Percentiles rank a stretch among this genome's conserved stretches.
These are phyloP conservation scores for Drosophila obscura DNA, from an alignment of 1,140 invertebrate genomes.

Conservation along the genomic window DNA sequence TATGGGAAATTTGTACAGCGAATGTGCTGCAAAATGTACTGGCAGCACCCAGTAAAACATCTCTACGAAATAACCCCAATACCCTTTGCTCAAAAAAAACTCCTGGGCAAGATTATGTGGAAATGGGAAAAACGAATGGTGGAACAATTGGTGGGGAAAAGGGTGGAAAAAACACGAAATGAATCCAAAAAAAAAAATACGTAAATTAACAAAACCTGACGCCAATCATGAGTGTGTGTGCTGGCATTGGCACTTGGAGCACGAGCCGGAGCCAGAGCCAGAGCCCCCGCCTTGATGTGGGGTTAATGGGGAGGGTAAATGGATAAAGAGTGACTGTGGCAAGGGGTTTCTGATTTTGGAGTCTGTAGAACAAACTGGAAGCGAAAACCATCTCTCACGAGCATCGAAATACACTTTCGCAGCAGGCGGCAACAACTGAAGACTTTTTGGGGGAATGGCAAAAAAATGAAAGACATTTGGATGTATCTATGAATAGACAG, in stretches of 20 bases:
- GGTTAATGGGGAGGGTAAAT: conserved; percentile 1
- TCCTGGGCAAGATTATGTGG: background rate
- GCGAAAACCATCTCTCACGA: background rate
- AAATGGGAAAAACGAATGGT: background rate
- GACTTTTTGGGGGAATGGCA: too few relatives aligned
- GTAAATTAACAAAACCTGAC: conserved; percentile 78
- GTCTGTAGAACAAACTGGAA: conserved; percentile 16
- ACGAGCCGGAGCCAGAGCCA: too few relatives aligned
- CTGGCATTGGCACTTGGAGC: background rate
- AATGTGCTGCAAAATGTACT: too few relatives aligned
- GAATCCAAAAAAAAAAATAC: conserved; percentile 37
- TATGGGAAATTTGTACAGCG: too few relatives aligned
- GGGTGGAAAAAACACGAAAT: background rate
- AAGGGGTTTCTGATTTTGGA: conserved; percentile 2
- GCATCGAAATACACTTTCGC: conserved; percentile 28
- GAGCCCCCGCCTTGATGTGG: background rate
- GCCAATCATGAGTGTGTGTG: conserved; percentile 62
- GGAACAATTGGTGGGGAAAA: background rate
- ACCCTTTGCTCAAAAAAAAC: background rate
- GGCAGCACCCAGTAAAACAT: too few relatives aligned
- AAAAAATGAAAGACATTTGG: background rate
- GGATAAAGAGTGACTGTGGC: conserved; percentile 7
- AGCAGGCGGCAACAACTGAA: too few relatives aligned
- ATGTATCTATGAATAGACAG: too few relatives aligned
- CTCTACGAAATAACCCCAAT: background rate